Evolutionary conservation across 2,113 vertebrate species (phyloP).

Genomic region (Gallinago jamesoni): DNA sequence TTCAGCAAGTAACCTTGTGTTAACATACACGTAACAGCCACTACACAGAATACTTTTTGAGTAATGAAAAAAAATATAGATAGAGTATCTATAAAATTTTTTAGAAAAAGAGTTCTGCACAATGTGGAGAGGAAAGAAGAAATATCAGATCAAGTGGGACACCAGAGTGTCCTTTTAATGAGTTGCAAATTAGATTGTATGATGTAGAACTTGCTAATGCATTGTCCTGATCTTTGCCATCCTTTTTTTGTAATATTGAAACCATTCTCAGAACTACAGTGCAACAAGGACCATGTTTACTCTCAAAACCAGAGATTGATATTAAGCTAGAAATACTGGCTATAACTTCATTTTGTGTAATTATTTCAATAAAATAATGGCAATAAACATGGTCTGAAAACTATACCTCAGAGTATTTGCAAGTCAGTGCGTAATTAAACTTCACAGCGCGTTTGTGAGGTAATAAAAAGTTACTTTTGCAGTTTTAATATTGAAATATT

Average conservation of each 20-base stretch:
- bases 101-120: neutral
- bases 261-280: neutral
- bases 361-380: neutral
- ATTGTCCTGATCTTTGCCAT: neutral
- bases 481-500: neutral
- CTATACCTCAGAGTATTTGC: neutral
- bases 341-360: neutral
- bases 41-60: neutral
- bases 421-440: neutral
- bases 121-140: neutral
- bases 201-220: neutral
- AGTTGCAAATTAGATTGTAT: neutral
- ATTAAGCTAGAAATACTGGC: neutral
- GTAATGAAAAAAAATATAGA: neutral
- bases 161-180: neutral
- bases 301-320: fast-evolving
- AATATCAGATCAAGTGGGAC: neutral
- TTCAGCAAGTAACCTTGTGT: neutral
- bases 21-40: neutral
- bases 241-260: neutral
- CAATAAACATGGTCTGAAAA: neutral
- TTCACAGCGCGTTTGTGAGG: neutral
- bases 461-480: neutral
- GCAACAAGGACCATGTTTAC: neutral
- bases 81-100: neutral